phyloP scores from a whole-genome alignment of 53 echinoderm and acorn worm species.

The Patiria pectinifera region DNA sequence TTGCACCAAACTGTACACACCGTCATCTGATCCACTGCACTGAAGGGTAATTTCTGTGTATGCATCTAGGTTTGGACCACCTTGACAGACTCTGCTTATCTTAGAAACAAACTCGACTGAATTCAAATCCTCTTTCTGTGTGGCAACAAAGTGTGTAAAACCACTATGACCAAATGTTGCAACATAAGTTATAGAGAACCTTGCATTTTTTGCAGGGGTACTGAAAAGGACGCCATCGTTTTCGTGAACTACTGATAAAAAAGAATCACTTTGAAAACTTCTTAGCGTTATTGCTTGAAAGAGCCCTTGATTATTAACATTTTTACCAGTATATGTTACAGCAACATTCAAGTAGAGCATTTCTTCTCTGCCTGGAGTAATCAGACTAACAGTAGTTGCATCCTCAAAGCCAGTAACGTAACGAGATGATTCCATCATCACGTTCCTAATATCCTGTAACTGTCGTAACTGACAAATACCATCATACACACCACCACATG shows the following conservation, averaged over 20 bases:
- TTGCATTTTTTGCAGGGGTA: too few relatives aligned
- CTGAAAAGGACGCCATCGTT: too few relatives aligned
- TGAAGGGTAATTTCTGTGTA: slow-evolving; percentile 63
- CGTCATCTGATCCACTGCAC: slow-evolving; percentile 2
- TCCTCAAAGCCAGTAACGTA: too few relatives aligned
- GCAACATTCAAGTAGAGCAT: slow-evolving; percentile 20
- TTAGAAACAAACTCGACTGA: slow-evolving; percentile 20
- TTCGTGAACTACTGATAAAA: too few relatives aligned
- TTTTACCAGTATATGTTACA: not conserved
- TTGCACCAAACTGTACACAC: slow-evolving; percentile 59
- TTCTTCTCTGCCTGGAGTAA: not conserved
- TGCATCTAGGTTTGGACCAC: slow-evolving; percentile 14
- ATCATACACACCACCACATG: not conserved
- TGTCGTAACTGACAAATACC: not conserved
- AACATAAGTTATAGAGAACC: too few relatives aligned
- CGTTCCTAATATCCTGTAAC: too few relatives aligned
- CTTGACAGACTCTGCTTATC: slow-evolving; percentile 69
- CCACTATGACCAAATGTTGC: not conserved
- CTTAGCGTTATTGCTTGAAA: too few relatives aligned
- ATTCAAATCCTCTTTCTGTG: not conserved
- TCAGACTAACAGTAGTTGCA: too few relatives aligned
- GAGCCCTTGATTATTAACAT: too few relatives aligned
- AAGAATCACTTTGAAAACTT: too few relatives aligned
- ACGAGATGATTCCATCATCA: too few relatives aligned
- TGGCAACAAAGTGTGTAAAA: not conserved